These are phyloP conservation scores for Drosophila kuntzei DNA, from an alignment of 2,888 invertebrate species.

Conservation along the genomic window DNA sequence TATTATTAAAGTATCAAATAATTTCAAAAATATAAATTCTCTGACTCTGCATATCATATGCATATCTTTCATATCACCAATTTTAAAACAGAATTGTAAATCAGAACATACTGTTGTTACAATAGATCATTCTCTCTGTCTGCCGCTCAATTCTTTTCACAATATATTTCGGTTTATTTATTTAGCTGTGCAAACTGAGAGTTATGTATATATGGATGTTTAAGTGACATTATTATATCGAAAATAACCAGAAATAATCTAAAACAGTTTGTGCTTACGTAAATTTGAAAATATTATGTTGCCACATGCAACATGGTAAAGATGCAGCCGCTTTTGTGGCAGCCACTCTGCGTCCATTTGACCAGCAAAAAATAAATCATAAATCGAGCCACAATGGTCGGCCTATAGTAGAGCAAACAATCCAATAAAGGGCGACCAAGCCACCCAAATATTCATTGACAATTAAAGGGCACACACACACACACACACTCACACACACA, in stretches of 20 bases:
- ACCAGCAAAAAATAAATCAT: slow-evolving; percentile 72
- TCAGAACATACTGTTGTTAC: background rate
- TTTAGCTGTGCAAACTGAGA: slow-evolving; percentile 10
- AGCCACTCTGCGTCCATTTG: slow-evolving; percentile 43
- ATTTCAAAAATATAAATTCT: background rate
- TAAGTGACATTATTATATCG: slow-evolving; percentile 11
- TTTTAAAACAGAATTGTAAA: background rate
- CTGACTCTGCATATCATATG: background rate
- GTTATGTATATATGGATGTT: slow-evolving; percentile 11
- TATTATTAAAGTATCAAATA: background rate
- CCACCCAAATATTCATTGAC: slow-evolving; percentile 73
- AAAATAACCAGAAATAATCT: slow-evolving; percentile 23
- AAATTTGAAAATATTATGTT: slow-evolving; percentile 17
- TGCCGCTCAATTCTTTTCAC: background rate
- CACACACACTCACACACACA: slow-evolving; percentile 9
- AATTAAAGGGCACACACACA: slow-evolving; percentile 59
- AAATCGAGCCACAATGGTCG: slow-evolving; percentile 70
- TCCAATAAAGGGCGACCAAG: slow-evolving; percentile 16
- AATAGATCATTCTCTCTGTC: background rate
- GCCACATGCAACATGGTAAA: slow-evolving; percentile 14
- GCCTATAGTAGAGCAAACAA: slow-evolving; percentile 58
- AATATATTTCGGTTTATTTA: background rate
- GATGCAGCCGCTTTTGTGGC: slow-evolving; percentile 13
- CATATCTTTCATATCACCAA: background rate
- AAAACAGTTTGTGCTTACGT: slow-evolving; percentile 22